A percentile compares a stretch with the other conserved stretches of the same genome.
These are phyloP conservation scores for Stigmatopora nigra DNA, from an alignment of 2,113 vertebrate species.

Conservation along the genomic window DNA sequence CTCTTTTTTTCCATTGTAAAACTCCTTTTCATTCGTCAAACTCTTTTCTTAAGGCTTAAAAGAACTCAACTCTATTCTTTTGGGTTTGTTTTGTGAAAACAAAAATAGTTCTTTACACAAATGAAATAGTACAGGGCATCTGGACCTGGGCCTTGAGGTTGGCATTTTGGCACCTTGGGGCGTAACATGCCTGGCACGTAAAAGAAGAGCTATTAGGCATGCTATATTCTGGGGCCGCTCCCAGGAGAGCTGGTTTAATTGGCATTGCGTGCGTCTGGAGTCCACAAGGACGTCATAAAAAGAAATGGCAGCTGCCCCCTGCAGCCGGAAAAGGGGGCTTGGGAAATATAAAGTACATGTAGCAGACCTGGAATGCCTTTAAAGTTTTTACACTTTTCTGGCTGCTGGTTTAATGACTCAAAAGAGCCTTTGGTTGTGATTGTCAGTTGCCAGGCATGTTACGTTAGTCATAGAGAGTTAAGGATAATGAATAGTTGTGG, in stretches of 20 bases:
- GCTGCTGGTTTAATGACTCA: slow-evolving; percentile 44
- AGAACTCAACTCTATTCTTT: too few species aligned
- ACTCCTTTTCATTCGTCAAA: too few species aligned
- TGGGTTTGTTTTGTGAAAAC: not conserved
- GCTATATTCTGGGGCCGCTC: slow-evolving; percentile 30
- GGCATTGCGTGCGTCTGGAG: slow-evolving; percentile 37
- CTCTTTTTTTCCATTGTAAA: not conserved
- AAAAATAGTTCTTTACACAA: not conserved
- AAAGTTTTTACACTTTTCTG: slow-evolving; percentile 39
- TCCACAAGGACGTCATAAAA: slow-evolving; percentile 32
- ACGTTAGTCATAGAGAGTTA: slow-evolving; percentile 24
- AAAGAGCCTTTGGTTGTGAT: slow-evolving; percentile 31
- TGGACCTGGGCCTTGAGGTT: slow-evolving; percentile 21
- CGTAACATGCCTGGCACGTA: slow-evolving; percentile 14
- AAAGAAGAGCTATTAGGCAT: slow-evolving; percentile 27
- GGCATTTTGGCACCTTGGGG: slow-evolving; percentile 26
- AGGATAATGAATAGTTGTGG: slow-evolving; percentile 32
- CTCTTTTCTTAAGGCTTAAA: not conserved
- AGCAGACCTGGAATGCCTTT: slow-evolving; percentile 35
- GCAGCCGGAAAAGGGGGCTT: slow-evolving; percentile 13
- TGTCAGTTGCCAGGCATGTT: slow-evolving; percentile 27
- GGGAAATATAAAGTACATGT: slow-evolving; percentile 14
- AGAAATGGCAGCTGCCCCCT: slow-evolving; percentile 29
- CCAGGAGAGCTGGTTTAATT: slow-evolving; percentile 36
- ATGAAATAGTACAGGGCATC: slow-evolving; percentile 11